Conservation (phyloP, 2,113 vertebrate species). For the Phocoena phocoena region DNA sequence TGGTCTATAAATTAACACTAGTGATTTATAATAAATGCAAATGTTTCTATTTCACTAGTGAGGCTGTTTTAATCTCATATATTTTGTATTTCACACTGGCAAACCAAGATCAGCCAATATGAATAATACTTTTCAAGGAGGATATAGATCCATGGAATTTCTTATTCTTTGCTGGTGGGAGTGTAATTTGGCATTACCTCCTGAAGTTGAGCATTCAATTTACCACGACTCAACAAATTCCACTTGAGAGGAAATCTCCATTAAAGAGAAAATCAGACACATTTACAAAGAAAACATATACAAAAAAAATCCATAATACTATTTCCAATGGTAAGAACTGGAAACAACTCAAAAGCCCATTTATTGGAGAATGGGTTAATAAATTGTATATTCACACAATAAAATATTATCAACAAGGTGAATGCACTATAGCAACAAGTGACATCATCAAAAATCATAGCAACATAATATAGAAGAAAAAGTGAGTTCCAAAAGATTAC, state of each 20-base stretch:
- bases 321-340: not conserved
- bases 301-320: not conserved
- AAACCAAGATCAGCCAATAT: not conserved
- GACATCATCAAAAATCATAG: not conserved
- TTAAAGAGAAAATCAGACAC: not conserved
- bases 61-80: not conserved
- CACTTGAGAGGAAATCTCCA: not conserved
- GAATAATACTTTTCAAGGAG: not conserved
- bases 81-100: not conserved
- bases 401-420: not conserved
- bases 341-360: not conserved
- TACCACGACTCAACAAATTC: not conserved
- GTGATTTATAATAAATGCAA: not conserved
- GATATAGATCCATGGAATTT: not conserved
- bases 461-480: not conserved
- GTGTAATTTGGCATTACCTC: not conserved
- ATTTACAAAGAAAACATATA: not conserved
- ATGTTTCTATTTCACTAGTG: not conserved
- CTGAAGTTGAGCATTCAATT: not conserved
- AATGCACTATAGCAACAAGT: not conserved
- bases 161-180: not conserved
- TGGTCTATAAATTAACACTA: not conserved
- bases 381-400: not conserved
- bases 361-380: not conserved
- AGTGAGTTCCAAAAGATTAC: not conserved